These are phyloP conservation scores for Nematostella vectensis DNA, from an alignment of 92 coral and sea anemone genomes.

Conservation along the genomic window DNA sequence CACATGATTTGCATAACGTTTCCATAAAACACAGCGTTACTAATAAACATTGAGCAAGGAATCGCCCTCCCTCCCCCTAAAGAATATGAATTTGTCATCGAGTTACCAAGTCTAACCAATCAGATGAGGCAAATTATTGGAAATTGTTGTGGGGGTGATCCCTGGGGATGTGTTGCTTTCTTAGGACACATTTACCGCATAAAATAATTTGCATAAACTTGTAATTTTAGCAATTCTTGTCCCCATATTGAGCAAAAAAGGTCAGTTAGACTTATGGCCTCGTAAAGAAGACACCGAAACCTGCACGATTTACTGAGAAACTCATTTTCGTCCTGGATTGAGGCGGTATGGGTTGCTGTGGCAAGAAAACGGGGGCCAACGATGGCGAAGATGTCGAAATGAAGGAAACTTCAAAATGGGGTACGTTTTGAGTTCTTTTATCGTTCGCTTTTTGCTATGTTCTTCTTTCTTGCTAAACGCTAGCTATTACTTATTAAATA, in stretches of 20 bases:
- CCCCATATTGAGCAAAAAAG: not conserved
- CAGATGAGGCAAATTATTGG: too few species aligned
- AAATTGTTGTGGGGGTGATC: too few species aligned
- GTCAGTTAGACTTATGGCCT: not conserved
- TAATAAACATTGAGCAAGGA: not conserved
- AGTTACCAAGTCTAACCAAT: too few species aligned
- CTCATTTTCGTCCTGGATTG: not conserved
- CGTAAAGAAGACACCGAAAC: not conserved
- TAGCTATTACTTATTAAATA: too few species aligned
- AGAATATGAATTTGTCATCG: too few species aligned
- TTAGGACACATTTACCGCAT: not conserved
- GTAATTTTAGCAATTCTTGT: not conserved
- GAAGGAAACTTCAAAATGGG: slow-evolving; percentile 67
- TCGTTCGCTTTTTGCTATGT: too few species aligned
- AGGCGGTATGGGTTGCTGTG: slow-evolving; percentile 85
- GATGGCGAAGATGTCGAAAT: slow-evolving; percentile 76
- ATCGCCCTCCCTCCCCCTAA: not conserved
- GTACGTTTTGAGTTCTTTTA: slow-evolving; percentile 34
- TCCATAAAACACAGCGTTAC: too few species aligned
- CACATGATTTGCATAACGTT: too few species aligned
- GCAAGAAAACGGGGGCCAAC: slow-evolving; percentile 72
- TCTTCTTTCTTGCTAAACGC: too few species aligned
- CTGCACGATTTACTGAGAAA: not conserved
- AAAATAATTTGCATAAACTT: not conserved
- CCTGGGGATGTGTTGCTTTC: too few species aligned